These are phyloP conservation scores for Pseudococcus jackbeardsleyi DNA, from an alignment of 2,888 invertebrate species.

Conservation along the genomic window DNA sequence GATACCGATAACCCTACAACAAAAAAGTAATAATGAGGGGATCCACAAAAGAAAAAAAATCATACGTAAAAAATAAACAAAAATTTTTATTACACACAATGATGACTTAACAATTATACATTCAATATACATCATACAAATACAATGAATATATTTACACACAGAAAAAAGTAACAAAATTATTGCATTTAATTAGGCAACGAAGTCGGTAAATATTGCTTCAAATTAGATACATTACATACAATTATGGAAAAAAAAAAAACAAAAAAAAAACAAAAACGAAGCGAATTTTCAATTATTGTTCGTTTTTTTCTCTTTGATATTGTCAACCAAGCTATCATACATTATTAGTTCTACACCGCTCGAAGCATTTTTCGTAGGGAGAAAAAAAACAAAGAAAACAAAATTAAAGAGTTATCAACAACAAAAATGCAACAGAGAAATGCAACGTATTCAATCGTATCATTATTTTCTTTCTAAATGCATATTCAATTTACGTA, in stretches of 20 bases:
- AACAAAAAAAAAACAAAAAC: conserved; percentile 8
- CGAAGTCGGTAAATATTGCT: conserved; percentile 50
- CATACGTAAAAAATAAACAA: conserved; percentile 50
- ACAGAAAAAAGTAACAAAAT: conserved; percentile 53
- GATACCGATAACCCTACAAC: too few relatives aligned
- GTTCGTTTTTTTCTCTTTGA: conserved; percentile 15
- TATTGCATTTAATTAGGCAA: conserved; percentile 56
- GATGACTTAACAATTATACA: conserved; percentile 59
- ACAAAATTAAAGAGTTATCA: conserved; percentile 14
- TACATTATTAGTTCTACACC: neutral
- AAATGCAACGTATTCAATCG: conserved; percentile 37
- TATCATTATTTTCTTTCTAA: neutral
- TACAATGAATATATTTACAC: conserved; percentile 49
- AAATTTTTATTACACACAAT: conserved; percentile 63
- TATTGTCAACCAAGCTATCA: conserved; percentile 35
- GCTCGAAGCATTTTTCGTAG: conserved; percentile 3
- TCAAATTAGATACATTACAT: conserved; percentile 35
- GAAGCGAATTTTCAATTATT: conserved; percentile 32
- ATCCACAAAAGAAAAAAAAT: neutral
- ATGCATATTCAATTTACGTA: conserved; percentile 30
- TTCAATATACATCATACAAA: conserved; percentile 59
- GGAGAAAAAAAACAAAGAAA: conserved; percentile 17
- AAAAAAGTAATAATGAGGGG: too few relatives aligned
- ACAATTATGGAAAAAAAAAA: neutral
- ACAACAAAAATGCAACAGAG: conserved; percentile 36